Conservation (phyloP, 2,797 vertebrate species). For the Bradypodion ventrale region DNA sequence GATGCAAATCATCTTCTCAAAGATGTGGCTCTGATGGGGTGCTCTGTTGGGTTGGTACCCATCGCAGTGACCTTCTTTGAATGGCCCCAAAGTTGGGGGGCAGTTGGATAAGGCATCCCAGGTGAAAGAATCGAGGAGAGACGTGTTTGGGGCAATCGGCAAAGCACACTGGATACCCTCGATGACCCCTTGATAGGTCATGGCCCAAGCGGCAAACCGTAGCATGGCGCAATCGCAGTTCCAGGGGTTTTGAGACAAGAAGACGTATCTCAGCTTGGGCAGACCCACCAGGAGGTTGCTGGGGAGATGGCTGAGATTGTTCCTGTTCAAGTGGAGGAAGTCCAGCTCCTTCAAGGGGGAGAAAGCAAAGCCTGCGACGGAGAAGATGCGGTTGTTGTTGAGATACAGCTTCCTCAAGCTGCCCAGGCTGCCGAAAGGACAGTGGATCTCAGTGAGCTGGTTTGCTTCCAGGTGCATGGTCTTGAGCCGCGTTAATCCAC, state of each 20-base stretch:
- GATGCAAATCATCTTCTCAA: slow-evolving; percentile 9
- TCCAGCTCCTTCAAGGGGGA: slow-evolving; percentile 53
- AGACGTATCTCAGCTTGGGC: slow-evolving; percentile 49
- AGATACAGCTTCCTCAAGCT: slow-evolving; percentile 68
- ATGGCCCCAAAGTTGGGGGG: not conserved
- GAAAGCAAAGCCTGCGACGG: slow-evolving; percentile 57
- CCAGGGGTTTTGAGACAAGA: slow-evolving; percentile 69
- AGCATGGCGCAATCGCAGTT: slow-evolving; percentile 59
- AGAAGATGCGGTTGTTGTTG: slow-evolving; percentile 70
- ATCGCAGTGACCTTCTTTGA: slow-evolving; percentile 42
- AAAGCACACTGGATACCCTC: slow-evolving; percentile 56
- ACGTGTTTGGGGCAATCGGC: not conserved
- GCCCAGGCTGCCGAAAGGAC: slow-evolving; percentile 58
- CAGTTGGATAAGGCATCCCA: slow-evolving; percentile 14
- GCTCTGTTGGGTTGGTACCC: not conserved
- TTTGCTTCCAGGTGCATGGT: slow-evolving; percentile 72
- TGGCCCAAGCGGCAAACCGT: slow-evolving; percentile 49
- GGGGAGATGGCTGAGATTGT: slow-evolving; percentile 65
- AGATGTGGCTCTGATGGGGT: rapidly evolving
- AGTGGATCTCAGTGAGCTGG: slow-evolving; percentile 56
- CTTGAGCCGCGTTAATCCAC: slow-evolving; percentile 61
- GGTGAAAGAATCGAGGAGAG: rapidly evolving
- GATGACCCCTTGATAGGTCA: not conserved
- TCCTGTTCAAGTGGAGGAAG: slow-evolving; percentile 67
- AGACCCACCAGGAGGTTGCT: slow-evolving; percentile 18